Evolutionary conservation across 2,113 vertebrate species (phyloP), one percentile per base, ranked within the genome.

Genomic region (Vanacampus margaritifer): DNA sequence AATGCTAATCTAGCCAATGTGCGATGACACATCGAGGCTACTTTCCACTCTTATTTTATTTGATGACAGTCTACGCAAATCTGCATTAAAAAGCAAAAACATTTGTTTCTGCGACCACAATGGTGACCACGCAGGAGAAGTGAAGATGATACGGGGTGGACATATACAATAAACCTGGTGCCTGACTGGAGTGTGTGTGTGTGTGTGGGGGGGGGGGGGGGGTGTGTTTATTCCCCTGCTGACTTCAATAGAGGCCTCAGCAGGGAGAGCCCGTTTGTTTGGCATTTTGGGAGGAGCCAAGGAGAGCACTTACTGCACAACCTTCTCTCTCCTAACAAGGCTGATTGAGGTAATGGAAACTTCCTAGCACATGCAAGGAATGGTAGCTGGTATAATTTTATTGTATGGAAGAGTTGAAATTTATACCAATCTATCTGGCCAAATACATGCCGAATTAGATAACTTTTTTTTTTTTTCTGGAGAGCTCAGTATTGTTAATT

Each of bases 271-370:
- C 41, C 67, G 28, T 51, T 68, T 64, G 53, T 73, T n/a, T n/a
- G n/a, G n/a, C n/a, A n/a, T 62, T 70, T 68, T 56, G 17, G 41
- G 41, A 37, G 36, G 60, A 64, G n/a, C 69, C 72, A 36, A 57
- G 61, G 75, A 71, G 63, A 59, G 53, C 61, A 14, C 65, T 73
- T 66, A n/a, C n/a, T n/a, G n/a, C n/a, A 67, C 54, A 66, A 69
- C 75, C 79, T 82, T 86, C 82, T 87, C 85, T 86, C 75, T 50
- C n/a, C 24, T 57, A 72, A 73, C 63, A 71, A 76, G 75, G 71
- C 76, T 75, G 78, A 84, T 76, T 78, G 75, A 59, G 69, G 79
- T 80, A 80, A 89, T 78, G 81, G 79, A 86, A 85, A 86, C 76
- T 71, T 77, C 65, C 58, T 28, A 59, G 67, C 75, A 76, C 66